Evolutionary conservation across 2,113 vertebrate genomes (phyloP).

Genomic region (Salvelinus fontinalis): DNA sequence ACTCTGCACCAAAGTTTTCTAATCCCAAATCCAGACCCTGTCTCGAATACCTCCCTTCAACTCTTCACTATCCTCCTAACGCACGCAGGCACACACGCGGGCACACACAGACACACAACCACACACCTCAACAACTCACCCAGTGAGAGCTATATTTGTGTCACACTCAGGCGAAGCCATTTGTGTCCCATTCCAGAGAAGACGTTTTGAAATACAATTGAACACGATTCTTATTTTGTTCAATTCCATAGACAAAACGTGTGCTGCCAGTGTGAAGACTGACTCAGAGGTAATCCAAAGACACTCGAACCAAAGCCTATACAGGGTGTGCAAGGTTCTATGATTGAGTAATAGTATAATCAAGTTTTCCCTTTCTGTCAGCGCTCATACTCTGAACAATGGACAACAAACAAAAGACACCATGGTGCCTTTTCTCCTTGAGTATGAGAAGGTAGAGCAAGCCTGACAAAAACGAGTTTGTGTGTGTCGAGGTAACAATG

Average conservation of each 20-base stretch:
- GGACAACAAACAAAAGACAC: neutral
- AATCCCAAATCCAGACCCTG: conserved; percentile 9
- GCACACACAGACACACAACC: conserved; percentile 3
- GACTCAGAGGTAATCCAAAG: neutral
- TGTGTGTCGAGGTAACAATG: conserved; percentile 9
- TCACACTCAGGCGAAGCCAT: neutral
- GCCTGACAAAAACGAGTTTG: conserved; percentile 12
- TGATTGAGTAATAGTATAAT: conserved; percentile 17
- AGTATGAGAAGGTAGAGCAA: conserved; percentile 5
- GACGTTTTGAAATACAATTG: neutral
- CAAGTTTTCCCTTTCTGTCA: conserved; percentile 13
- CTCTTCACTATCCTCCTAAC: neutral
- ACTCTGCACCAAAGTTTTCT: neutral
- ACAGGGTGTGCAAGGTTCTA: neutral
- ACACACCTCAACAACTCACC: neutral
- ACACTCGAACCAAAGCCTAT: neutral
- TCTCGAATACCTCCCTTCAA: neutral
- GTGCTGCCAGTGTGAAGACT: neutral
- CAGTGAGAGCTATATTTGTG: neutral
- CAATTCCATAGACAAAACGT: neutral
- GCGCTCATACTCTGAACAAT: conserved; percentile 5
- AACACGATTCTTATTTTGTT: neutral
- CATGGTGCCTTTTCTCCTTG: neutral
- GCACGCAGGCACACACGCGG: neutral
- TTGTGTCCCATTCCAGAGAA: conserved; percentile 1